Evolutionary conservation across 2,113 vertebrate species (phyloP).

Genomic region (Rhynchopsitta pachyrhyncha): DNA sequence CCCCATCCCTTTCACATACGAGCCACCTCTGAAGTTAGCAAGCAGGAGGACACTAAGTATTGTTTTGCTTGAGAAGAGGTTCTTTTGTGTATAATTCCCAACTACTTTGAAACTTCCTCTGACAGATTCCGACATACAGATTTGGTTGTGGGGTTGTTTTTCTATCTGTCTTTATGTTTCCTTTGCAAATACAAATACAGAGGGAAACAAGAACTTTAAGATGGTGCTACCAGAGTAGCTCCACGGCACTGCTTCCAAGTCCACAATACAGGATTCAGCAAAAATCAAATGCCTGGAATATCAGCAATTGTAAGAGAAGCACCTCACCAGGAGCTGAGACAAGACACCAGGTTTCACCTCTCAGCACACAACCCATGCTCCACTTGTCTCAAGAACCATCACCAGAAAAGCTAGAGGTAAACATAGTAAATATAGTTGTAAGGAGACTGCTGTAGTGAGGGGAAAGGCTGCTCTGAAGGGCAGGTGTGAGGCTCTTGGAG

Average conservation of each 20-base stretch:
- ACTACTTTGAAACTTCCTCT: not conserved
- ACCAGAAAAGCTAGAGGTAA: not conserved
- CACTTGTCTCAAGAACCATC: not conserved
- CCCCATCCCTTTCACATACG: not conserved
- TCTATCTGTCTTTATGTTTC: not conserved
- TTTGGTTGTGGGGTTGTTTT: not conserved
- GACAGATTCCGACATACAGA: not conserved
- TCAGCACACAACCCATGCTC: not conserved
- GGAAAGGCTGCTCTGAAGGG: not conserved
- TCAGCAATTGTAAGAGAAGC: not conserved
- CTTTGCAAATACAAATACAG: not conserved
- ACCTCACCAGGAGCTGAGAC: not conserved
- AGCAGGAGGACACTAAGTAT: not conserved
- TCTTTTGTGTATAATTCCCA: not conserved
- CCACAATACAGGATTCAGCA: not conserved
- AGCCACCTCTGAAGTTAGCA: not conserved
- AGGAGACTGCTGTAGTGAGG: accelerated
- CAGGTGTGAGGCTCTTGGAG: not conserved
- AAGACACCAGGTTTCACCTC: not conserved
- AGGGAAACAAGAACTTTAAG: not conserved
- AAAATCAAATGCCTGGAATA: not conserved
- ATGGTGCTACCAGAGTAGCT: not conserved
- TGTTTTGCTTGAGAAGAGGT: not conserved
- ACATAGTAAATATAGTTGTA: not conserved
- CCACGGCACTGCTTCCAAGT: not conserved